Base-by-base conservation (phyloP, 2,113 vertebrate species). In the Pluvianellus socialis region DNA sequence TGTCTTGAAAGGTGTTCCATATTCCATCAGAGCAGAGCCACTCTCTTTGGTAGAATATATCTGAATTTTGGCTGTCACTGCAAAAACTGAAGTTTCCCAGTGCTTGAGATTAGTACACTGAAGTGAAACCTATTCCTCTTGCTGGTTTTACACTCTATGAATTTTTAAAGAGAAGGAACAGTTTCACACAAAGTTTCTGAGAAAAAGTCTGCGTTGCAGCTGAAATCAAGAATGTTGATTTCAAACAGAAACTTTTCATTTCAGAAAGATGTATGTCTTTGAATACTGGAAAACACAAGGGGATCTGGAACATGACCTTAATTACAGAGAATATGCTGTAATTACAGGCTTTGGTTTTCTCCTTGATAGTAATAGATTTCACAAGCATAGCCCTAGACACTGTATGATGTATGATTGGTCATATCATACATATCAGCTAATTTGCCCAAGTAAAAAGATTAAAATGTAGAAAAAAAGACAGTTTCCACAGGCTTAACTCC, bases 41-140 rank as follows among this genome's bases (percentile, higher is more conserved):
- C 66, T 66, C 47, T 50, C 17, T 81, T 84, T 76, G 45, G 32
- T 42, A 74, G 56, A 76, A 86, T 79, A 79, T 23, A 92, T 94
- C 75, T 91, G 49, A 79, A 94, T 96, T 94, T 94, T 89, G 53
- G 79, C 79, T 88, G 47, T 67, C 67, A 74, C 76, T 94, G 72
- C 70, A 79, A 86, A 86, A 82, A 22, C 56, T 75, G 56, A 86
- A 42, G 20, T 85, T 79, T 94, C 49, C 33, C 44, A 91, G 70
- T 1, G 6, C 58, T 88, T 79, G 30, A 94, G 86, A 62, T 75
- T 10, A n/a, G 73, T 92, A 68, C 68, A 68, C 35, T 80, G 90
- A 77, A 86, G 38, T 71, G 72, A 93, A 90, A 76, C 71, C 65
- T 88, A 30, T 80, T 47, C 45, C 55, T 88, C 85, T 84, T 67